phyloP scores from a whole-genome alignment of 2,888 invertebrate species.

The Lepidocyrtinus sp. region DNA sequence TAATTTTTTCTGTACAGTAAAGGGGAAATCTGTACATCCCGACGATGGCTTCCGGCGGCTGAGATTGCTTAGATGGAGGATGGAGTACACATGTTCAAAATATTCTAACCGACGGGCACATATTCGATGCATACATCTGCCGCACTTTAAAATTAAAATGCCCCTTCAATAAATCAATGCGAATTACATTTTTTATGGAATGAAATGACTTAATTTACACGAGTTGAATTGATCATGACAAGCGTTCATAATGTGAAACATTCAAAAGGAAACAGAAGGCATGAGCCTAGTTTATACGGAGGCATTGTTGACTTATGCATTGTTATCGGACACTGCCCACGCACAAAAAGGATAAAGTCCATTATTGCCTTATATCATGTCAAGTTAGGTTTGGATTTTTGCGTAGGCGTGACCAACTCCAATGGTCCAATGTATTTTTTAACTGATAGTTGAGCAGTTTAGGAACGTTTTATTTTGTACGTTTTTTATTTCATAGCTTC shows the following conservation, averaged over 20 bases:
- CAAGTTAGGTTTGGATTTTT: neutral
- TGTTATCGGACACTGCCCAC: constrained; percentile 20
- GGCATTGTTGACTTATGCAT: neutral
- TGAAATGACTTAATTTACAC: constrained; percentile 31
- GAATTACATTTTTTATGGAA: neutral
- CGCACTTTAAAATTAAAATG: neutral
- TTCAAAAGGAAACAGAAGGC: neutral
- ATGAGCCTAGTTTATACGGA: neutral
- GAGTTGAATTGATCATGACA: constrained; percentile 24
- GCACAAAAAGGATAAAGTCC: neutral
- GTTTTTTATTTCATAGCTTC: neutral
- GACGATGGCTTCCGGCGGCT: constrained; percentile 39
- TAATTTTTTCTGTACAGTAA: neutral
- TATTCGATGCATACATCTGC: neutral
- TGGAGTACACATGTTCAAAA: neutral
- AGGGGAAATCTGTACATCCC: constrained; percentile 4
- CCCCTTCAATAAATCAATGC: neutral
- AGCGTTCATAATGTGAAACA: constrained; percentile 35
- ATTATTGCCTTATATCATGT: neutral
- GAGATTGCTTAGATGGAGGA: neutral
- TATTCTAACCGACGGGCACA: neutral
- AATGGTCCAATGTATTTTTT: neutral
- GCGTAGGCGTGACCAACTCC: neutral
- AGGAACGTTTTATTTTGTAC: no score
- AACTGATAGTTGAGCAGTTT: neutral